Evolutionary conservation across 2,797 vertebrate genomes (phyloP).

Genomic region (Pseudochirops corinnae): DNA sequence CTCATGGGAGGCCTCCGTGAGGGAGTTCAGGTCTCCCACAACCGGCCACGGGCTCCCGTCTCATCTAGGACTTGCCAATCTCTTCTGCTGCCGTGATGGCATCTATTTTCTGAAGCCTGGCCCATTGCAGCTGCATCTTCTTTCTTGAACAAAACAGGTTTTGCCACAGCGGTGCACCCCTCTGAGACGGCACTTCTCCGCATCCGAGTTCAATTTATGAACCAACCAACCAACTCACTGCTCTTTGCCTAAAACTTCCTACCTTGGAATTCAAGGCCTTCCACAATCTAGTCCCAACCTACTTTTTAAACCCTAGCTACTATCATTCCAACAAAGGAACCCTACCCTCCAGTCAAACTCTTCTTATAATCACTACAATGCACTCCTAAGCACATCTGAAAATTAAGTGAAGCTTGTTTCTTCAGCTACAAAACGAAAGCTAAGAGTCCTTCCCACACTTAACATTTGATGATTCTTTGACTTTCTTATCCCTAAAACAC

Average conservation of each 20-base stretch:
- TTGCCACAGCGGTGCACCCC: too few species aligned
- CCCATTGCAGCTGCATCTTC: too few species aligned
- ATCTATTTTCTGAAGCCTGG: too few species aligned
- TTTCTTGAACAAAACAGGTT: too few species aligned
- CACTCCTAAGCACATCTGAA: background rate
- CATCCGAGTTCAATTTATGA: too few species aligned
- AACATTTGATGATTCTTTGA: background rate
- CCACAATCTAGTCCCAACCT: background rate
- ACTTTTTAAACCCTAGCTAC: background rate
- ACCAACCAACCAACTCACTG: too few species aligned
- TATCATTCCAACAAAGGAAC: background rate
- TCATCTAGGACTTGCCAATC: too few species aligned
- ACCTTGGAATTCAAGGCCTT: background rate
- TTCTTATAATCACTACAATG: background rate
- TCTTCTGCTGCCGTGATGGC: too few species aligned
- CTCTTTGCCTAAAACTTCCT: constrained; percentile 7
- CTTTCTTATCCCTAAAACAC: background rate
- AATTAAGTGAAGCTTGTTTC: constrained; percentile 26
- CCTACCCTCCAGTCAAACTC: background rate
- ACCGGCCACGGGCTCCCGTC: too few species aligned
- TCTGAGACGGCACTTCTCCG: too few species aligned
- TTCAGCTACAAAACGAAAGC: background rate
- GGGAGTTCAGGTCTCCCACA: too few species aligned
- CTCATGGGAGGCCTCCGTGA: too few species aligned
- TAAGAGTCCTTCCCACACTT: background rate